A percentile compares a stretch with the other conserved stretches of the same genome.
Conservation (phyloP, 2,888 invertebrate genomes). For the Branchellion lobata region DNA sequence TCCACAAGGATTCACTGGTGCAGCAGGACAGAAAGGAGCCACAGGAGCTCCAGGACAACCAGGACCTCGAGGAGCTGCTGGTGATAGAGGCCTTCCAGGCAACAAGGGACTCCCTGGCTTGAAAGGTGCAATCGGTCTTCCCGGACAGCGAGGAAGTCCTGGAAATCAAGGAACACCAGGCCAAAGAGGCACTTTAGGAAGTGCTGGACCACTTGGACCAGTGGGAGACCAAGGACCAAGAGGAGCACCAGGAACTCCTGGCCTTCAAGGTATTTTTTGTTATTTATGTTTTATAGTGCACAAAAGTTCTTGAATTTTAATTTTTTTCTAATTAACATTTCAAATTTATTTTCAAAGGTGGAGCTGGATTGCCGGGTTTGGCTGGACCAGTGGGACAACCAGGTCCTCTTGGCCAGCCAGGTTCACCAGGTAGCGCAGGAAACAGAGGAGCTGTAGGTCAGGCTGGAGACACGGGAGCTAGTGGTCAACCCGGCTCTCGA, state of each 20-base stretch:
- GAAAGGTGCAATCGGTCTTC: neutral
- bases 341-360: neutral
- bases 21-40: constrained; percentile 45
- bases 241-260: constrained; percentile 3
- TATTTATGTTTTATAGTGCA: neutral
- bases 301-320: neutral
- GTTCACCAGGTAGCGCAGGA: constrained; percentile 45
- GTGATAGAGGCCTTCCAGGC: constrained; percentile 36
- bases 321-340: neutral
- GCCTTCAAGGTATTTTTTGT: neutral
- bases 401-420: constrained; percentile 48
- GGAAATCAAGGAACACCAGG: constrained; percentile 17
- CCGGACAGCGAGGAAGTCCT: constrained; percentile 12
- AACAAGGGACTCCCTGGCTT: neutral
- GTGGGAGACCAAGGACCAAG: constrained; percentile 6
- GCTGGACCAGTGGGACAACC: constrained; percentile 48
- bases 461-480: constrained; percentile 22
- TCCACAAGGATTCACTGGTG: constrained; percentile 31
- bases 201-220: constrained; percentile 6
- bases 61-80: constrained; percentile 24
- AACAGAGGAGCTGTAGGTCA: constrained; percentile 28
- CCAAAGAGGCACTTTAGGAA: neutral
- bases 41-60: constrained; percentile 36
- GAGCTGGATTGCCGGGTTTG: constrained; percentile 47
- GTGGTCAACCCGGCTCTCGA: neutral